Base-by-base conservation (phyloP, 2,888 invertebrate genomes). In the Drosophila barbarae region DNA sequence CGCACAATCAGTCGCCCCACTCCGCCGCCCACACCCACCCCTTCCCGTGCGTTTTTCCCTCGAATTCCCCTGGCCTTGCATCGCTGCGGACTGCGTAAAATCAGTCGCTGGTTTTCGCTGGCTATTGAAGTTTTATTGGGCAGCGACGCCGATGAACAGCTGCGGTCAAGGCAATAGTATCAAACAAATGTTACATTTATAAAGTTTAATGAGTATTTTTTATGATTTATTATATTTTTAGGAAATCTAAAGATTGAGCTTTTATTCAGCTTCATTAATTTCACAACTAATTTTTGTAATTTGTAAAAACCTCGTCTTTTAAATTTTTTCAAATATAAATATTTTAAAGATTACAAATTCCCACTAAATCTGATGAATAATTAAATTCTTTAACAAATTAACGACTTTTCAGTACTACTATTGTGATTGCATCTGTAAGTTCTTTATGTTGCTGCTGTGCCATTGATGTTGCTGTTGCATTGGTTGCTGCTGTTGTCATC, bases 91-190 rank as follows among this genome's bases (percentile, higher is more conserved):
- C 67, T 75, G 77, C 73, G 72, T 79, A 79, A 79, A 79, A 82
- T 79, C 79, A 80, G 66, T 76, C 83, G 60, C 52, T 58, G 65
- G 71, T 75, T 74, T 69, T 69, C 72, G 76, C 42, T 57, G 72
- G 74, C 72, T 71, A 79, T 83, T 80, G 83, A 83, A 83, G 80
- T 83, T 80, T 80, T 80, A 80, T 80, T 83, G 79, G 69, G 77
- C 76, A 69, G 61, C 69, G 67, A 46, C 73, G 66, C 59, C 58
- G 66, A 47, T 26, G 34, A 39, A 46, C 46, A 46, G 46, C 8
- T 4, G 5, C 4, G 18, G 30, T 12, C 12, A 30, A 30, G 12
- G 0, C 4, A 46, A 30, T 13, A 46, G 30, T 15, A 46, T 4
- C 12, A 0, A 13, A 12, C 3, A 4, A 26, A 9, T 21, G 10